phyloP scores from a whole-genome alignment of 2,113 vertebrate species.

The Rhagologus leucostigma region DNA sequence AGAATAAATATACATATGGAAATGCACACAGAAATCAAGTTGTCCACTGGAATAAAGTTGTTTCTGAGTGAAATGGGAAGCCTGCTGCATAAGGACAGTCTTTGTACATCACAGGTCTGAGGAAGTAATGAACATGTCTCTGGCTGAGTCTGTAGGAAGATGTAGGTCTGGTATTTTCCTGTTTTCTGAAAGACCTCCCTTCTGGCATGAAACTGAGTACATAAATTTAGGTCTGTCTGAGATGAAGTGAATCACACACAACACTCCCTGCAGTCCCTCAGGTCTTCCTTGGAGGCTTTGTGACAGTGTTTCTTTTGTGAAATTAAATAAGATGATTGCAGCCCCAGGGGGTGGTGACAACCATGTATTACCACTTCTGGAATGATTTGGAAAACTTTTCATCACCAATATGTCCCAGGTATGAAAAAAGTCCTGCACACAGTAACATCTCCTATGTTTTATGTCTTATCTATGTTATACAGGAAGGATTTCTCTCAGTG shows the following conservation, averaged over 20 bases:
- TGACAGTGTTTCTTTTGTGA: background rate
- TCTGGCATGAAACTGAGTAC: background rate
- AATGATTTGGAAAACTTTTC: background rate
- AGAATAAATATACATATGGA: background rate
- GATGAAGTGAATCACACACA: background rate
- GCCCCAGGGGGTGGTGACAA: background rate
- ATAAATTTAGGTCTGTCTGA: background rate
- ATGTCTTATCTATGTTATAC: background rate
- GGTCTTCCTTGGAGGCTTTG: background rate
- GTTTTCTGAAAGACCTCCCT: background rate
- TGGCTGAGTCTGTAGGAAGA: background rate
- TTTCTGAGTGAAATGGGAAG: background rate
- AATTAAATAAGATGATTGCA: background rate
- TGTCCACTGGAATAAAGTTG: background rate
- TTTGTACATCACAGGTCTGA: background rate
- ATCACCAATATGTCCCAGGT: background rate
- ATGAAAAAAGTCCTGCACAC: background rate
- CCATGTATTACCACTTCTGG: background rate
- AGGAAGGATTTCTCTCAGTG: background rate
- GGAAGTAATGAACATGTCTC: background rate
- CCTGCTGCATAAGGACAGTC: background rate
- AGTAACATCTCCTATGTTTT: background rate
- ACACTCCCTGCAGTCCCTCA: background rate
- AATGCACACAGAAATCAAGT: background rate
- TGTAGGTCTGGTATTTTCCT: background rate